Evolutionary conservation across 2,113 vertebrate genomes (phyloP).

Genomic region (Centropristis striata): DNA sequence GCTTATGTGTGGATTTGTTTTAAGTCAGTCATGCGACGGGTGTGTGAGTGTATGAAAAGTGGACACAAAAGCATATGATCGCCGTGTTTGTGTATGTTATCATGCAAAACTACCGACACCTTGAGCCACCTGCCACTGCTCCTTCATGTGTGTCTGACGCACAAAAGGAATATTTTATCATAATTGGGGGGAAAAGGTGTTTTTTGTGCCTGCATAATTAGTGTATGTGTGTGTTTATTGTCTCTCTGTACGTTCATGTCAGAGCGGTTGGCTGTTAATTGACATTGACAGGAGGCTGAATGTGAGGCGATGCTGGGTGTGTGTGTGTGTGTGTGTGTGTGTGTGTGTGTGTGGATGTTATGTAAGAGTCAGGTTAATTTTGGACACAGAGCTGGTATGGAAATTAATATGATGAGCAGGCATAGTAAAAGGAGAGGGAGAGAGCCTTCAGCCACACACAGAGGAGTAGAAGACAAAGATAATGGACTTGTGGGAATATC

Average conservation of each 20-base stretch:
- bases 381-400: constrained; percentile 53
- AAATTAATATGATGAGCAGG: constrained; percentile 54
- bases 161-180: constrained; percentile 43
- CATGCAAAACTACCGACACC: constrained; percentile 34
- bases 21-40: neutral
- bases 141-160: constrained; percentile 17
- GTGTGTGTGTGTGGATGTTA: constrained; percentile 48
- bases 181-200: constrained; percentile 1
- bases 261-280: constrained; percentile 51
- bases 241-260: constrained; percentile 20
- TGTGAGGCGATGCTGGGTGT: constrained; percentile 19
- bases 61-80: neutral
- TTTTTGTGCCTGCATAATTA: neutral
- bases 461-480: neutral
- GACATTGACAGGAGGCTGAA: constrained; percentile 51
- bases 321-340: constrained; percentile 14
- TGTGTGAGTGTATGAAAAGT: neutral
- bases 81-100: neutral
- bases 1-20: constrained; percentile 20
- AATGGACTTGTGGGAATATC: constrained; percentile 26
- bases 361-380: constrained; percentile 72
- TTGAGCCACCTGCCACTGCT: constrained; percentile 54
- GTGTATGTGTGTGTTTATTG: constrained; percentile 3
- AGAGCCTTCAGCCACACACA: neutral
- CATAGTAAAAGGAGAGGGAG: neutral